These are phyloP conservation scores for Luidia sarsii DNA, from an alignment of 53 echinoderm and acorn worm genomes.

Conservation along the genomic window DNA sequence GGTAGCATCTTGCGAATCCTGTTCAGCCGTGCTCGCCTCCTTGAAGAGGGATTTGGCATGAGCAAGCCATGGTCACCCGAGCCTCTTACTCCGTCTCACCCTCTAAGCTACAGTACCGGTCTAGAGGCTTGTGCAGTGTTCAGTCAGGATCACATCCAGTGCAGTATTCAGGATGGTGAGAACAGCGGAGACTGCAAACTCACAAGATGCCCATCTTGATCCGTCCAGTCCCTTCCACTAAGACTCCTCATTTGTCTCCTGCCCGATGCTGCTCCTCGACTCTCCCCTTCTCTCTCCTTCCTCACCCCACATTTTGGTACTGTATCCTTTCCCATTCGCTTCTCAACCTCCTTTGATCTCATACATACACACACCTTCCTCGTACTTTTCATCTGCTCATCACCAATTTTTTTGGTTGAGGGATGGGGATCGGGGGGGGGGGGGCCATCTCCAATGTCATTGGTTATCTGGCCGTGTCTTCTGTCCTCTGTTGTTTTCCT, in stretches of 20 bases:
- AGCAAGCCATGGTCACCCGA: background rate
- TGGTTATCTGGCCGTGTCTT: too few species aligned
- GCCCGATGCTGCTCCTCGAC: background rate
- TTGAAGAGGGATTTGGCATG: slow-evolving; percentile 17
- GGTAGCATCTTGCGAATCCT: slow-evolving; percentile 6
- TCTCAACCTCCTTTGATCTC: background rate
- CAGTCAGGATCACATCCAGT: too few species aligned
- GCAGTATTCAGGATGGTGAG: too few species aligned
- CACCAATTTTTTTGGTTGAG: background rate
- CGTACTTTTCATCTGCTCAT: background rate
- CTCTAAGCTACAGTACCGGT: background rate
- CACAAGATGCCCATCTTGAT: slow-evolving; percentile 6
- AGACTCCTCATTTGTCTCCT: too few species aligned
- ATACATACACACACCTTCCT: background rate
- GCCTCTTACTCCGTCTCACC: background rate
- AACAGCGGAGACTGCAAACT: too few species aligned
- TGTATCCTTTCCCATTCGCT: background rate
- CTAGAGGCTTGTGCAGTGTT: too few species aligned
- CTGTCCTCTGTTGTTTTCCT: too few species aligned
- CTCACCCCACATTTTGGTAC: too few species aligned
- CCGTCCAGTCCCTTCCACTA: too few species aligned
- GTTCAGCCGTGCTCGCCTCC: slow-evolving; percentile 12
- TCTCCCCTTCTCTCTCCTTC: slow-evolving; percentile 1
- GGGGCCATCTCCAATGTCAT: too few species aligned
- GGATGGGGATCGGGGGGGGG: too few species aligned